These are phyloP conservation scores for Acipenser ruthenus DNA, from an alignment of 2,797 vertebrate genomes.

Conservation along the genomic window DNA sequence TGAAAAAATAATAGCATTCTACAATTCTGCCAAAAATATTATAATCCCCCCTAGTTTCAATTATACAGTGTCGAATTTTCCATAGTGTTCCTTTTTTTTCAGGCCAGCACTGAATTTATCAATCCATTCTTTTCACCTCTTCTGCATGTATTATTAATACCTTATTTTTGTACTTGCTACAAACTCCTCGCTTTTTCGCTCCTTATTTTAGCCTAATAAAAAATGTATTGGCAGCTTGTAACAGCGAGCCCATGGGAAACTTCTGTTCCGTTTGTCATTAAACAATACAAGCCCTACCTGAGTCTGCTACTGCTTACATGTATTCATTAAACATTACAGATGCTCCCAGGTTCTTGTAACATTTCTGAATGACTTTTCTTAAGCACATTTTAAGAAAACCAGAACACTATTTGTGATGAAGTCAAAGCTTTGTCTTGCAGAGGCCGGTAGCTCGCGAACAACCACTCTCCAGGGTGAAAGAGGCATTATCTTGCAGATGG, in stretches of 20 bases:
- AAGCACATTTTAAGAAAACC: not conserved
- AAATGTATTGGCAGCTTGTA: slow-evolving; percentile 4
- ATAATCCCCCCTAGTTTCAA: slow-evolving; percentile 22
- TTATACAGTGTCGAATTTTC: no score
- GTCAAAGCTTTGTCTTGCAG: no score
- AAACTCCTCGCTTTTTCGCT: not conserved
- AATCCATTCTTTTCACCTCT: slow-evolving; percentile 19
- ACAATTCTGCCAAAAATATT: slow-evolving; percentile 47
- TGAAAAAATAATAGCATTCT: slow-evolving; percentile 35
- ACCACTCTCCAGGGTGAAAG: no score
- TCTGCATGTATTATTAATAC: slow-evolving; percentile 20
- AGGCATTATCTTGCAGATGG: no score
- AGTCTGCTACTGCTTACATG: slow-evolving; percentile 9
- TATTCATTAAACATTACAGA: slow-evolving; percentile 7
- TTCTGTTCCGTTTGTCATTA: not conserved
- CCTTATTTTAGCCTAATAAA: slow-evolving; percentile 3
- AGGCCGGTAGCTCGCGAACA: no score
- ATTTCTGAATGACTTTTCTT: not conserved
- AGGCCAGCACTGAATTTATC: slow-evolving; percentile 23
- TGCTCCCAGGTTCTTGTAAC: not conserved
- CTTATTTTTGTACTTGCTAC: slow-evolving; percentile 14
- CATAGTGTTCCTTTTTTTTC: not conserved
- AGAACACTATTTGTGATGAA: no score
- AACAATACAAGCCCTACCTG: not conserved
- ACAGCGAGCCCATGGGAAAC: slow-evolving; percentile 2